Evolutionary conservation across 2,113 vertebrate species (phyloP), one percentile per base, ranked within the genome.

Genomic region (Platycercus adscitus): DNA sequence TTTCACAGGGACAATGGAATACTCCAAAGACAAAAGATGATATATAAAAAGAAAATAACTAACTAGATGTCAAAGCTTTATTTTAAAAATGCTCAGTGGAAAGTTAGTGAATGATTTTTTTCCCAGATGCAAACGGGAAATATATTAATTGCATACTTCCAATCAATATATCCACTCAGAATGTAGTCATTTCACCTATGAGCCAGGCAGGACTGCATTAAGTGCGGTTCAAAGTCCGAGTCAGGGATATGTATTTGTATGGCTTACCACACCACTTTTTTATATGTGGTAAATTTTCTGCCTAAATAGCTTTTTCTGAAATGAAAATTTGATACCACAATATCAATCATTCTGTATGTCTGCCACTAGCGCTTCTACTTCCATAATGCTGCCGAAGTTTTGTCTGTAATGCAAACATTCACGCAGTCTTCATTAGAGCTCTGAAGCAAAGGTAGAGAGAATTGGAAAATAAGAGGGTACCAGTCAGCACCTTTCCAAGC

Each of bases 11-110:
- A 96, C 96, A 97, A 95, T 97, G 73, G 75, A 83, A 41, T 79
- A 78, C 56, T 94, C 86, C 81, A 86, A 97, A 96, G 95, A 97
- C 87, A 93, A 98, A 97, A 93, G 78, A 93, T 89, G 66, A 65
- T 91, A 39, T 95, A 86, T 76, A 75, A 91, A 89, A 96, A 93
- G 55, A 69, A 91, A 86, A 92, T 90, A 92, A 55, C 41, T 89
- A 90, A 91, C 95, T 89, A 95, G 79, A 56, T 92, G 55, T 73
- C 86, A 92, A 78, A 91, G 52, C 68, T 91, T 87, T 78, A 49
- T 84, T 93, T 77, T 37, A 91, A 82, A 96, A 73, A 56, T 52
- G 15, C 41, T 66, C 15, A 28, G 31, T 41, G 58, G 55, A 91
- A 94, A 92, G 73, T 35, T 4, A 39, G 79, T 35, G 75, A 18